Base-by-base conservation (phyloP, 23 tunicate species). In the Phallusia fumigata region DNA sequence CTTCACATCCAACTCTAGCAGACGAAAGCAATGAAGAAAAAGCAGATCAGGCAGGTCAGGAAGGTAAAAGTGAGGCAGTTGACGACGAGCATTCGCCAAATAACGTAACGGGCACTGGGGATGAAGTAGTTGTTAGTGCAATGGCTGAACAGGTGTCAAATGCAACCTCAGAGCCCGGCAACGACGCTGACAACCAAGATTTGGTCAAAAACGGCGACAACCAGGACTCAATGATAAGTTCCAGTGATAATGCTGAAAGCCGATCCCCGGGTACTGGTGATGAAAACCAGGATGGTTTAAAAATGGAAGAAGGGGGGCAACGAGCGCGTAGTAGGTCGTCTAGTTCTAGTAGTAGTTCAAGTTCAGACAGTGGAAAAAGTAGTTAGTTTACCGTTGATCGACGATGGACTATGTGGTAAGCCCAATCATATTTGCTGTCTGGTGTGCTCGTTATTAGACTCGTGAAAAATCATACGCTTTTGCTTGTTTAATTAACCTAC, bases 331-430 rank as follows among this genome's bases (percentile, higher is more conserved):
- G 69, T 58, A 58, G 69, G 16, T 58, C 69, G 69, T 21, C 28
- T 24, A 58, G 69, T 58, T 58, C 69, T 58, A 58, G 69, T 24
- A 58, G 69, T 24, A 58, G 69, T 58, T 58, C 69, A 24, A 58
- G 69, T 58, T 58, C 69, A 21, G 69, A 58, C 69, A 58, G 69
- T 13, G 69, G 13, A 5, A 58, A 58, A 58, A 58, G 69, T 58
- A 58, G 69, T 58, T 58, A 58, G 13, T 22, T 8, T 58, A 3
- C 47, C 13, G 28, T 58, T 58, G 28, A 58, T 58, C 69, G 1
- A 6, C 47, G 28, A 58, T 6, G 69, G 3, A 58, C 26, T 24
- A 6, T 58, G 16, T 58, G 69, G 69, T 58, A 58, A 58, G 69
- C 13, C n/a, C n/a, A 58, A 21, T 58, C 69, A 21, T 58, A 13